Evolutionary conservation across 2,113 vertebrate genomes (phyloP).

Genomic region (Rhegmatorhina hoffmannsi): DNA sequence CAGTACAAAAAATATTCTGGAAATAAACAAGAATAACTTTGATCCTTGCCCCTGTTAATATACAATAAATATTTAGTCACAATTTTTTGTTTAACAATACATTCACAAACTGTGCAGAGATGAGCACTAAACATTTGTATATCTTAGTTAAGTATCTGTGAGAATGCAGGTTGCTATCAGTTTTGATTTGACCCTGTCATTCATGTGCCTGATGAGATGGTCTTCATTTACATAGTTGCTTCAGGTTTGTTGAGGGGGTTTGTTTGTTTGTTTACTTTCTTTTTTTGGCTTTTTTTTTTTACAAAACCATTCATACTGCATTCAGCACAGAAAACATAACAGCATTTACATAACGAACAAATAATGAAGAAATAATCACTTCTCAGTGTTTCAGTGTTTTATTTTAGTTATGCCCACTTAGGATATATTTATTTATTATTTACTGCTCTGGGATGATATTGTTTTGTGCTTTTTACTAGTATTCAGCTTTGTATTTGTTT

Average conservation of each 20-base stretch:
- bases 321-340: not conserved
- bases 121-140: not conserved
- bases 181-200: not conserved
- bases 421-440: not conserved
- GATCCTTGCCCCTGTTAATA: not conserved
- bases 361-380: not conserved
- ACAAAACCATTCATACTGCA: not conserved
- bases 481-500: not conserved
- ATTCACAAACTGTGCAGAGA: not conserved
- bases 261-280: not conserved
- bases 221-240: not conserved
- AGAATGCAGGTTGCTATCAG: not conserved
- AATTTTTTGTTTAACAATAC: not conserved
- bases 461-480: not conserved
- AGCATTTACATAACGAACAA: not conserved
- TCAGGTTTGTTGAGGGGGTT: not conserved
- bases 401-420: not conserved
- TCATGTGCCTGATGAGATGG: not conserved
- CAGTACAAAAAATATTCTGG: not conserved
- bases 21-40: conserved; percentile 34
- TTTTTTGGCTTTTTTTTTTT: not conserved
- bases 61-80: conserved; percentile 28
- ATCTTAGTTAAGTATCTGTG: not conserved
- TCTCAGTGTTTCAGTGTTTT: not conserved
- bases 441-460: not conserved